Evolutionary conservation across 2,888 invertebrate genomes (phyloP), one percentile per base, ranked within the genome.

Genomic region (Troides oblongomaculatus): DNA sequence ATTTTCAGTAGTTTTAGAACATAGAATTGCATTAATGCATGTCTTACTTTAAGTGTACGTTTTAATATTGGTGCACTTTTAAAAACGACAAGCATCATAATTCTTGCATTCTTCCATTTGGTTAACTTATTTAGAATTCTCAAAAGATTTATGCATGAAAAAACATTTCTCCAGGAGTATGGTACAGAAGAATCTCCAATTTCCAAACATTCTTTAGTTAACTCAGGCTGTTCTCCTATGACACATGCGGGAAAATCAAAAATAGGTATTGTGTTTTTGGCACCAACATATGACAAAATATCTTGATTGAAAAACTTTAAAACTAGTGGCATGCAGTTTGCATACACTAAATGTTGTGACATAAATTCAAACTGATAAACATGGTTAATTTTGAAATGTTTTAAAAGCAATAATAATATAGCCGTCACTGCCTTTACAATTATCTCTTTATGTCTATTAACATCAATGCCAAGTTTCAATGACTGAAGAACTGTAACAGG

Each of bases 81-180:
- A 87, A 99, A 99, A 14, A 99, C 99, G 46, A 99, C 99, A 77
- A 99, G 93, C 99, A 99, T 99, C 98, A 98, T 98, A 72, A 98
- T 98, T 74, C 99, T 95, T n/a, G 99, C 99, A 88, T 99, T 99
- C 85, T 99, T 99, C 98, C 99, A 99, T 89, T 99, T 99, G 59
- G 99, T 99, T 70, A 99, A 93, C 92, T 99, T 99, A 88, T 99
- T 99, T 68, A 99, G 94, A 77, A 99, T 97, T 77, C 99, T 94
- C 73, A 99, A 90, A 66, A 99, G 91, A 93, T 99, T 99, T 71
- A 99, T 98, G 83, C 99, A 99, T 5, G 99, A 98, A 89, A 99
- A 99, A 68, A 99, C 96, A 92, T 99, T 99, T 76, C 99, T 94
- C 99, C 99, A 99, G 62, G 99, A 98, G 87, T 96, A 99, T 62